phyloP scores from a whole-genome alignment of 2,888 invertebrate genomes.

The Cecidostiba fungosa region DNA sequence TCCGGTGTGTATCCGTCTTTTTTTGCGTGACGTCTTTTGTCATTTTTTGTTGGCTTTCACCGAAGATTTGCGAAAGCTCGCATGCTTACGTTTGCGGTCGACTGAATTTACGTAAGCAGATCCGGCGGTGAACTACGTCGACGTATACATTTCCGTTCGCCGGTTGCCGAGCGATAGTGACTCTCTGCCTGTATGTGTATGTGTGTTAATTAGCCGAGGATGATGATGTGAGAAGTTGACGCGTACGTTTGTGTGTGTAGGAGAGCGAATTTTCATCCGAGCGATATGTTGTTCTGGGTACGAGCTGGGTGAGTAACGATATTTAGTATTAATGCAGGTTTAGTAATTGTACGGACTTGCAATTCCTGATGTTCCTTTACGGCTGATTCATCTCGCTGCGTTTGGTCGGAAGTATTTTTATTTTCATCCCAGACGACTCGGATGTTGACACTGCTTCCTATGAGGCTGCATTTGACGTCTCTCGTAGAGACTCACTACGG shows the following conservation, averaged over 20 bases:
- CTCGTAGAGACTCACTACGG: no score
- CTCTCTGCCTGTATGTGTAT: not conserved
- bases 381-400: not conserved
- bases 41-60: not conserved
- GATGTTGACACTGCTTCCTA: not conserved
- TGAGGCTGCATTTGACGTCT: not conserved
- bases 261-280: not conserved
- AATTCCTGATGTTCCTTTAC: no score
- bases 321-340: not conserved
- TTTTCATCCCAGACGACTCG: not conserved
- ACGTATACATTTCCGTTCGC: not conserved
- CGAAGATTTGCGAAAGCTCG: slow-evolving; percentile 2
- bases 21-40: not conserved
- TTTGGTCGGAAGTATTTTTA: not conserved
- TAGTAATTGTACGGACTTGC: no score
- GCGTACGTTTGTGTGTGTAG: not conserved
- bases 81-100: not conserved
- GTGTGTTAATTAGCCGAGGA: not conserved
- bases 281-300: not conserved
- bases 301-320: not conserved
- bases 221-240: not conserved
- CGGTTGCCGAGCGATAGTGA: not conserved
- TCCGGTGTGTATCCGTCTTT: not conserved
- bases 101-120: not conserved
- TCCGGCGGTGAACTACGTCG: not conserved